Conservation (phyloP, 2,113 vertebrate species). For the Otis tarda region DNA sequence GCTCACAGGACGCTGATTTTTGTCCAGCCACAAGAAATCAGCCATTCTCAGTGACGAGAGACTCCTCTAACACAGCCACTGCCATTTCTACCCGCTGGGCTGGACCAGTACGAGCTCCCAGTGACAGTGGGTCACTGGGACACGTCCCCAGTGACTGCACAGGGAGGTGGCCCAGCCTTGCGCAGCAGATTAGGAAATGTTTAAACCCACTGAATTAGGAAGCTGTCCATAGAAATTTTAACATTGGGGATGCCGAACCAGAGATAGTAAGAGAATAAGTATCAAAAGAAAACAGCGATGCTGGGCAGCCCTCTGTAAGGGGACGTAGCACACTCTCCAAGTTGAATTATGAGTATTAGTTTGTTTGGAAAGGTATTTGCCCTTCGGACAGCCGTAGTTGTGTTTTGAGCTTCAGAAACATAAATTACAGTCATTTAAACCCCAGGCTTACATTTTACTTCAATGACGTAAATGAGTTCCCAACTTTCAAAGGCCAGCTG, state of each 20-base stretch:
- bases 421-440: conserved; percentile 61
- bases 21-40: background rate
- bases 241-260: background rate
- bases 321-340: background rate
- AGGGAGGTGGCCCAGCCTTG: background rate
- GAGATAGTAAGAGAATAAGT: background rate
- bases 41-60: background rate
- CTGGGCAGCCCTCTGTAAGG: background rate
- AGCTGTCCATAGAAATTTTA: background rate
- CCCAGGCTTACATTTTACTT: conserved; percentile 58
- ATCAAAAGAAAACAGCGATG: background rate
- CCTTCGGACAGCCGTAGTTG: conserved; percentile 59
- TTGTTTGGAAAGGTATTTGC: conserved; percentile 54
- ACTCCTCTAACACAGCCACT: fast-evolving
- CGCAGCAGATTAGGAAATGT: background rate
- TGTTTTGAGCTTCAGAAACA: conserved; percentile 51
- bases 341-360: conserved; percentile 28
- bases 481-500: conserved; percentile 57
- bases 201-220: background rate
- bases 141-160: fast-evolving
- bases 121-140: background rate
- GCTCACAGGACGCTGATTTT: background rate
- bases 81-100: background rate
- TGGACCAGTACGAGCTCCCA: fast-evolving
- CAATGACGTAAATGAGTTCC: conserved; percentile 38